These are phyloP conservation scores for Neopelma chrysocephalum DNA, from an alignment of 2,797 vertebrate genomes.

Conservation along the genomic window DNA sequence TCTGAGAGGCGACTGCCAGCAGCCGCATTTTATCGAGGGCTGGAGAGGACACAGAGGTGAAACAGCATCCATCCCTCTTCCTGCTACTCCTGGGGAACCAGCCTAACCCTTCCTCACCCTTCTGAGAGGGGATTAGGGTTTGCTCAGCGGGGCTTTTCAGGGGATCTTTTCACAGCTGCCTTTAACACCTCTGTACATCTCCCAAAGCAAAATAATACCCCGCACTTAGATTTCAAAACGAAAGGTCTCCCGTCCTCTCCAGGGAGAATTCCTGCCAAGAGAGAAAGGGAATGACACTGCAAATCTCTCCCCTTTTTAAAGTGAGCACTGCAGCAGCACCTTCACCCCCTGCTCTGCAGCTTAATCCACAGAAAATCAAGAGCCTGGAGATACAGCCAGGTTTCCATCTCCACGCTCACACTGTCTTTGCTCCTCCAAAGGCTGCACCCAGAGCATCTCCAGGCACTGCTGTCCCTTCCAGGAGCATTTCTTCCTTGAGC, in stretches of 20 bases:
- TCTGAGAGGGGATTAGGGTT: not conserved
- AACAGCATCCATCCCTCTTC: not conserved
- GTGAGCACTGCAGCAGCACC: not conserved
- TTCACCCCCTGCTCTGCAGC: not conserved
- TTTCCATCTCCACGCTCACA: fast-evolving
- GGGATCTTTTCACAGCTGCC: not conserved
- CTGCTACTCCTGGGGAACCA: not conserved
- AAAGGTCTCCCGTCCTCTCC: not conserved
- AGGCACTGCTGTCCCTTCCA: not conserved
- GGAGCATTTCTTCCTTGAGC: fast-evolving
- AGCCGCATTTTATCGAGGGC: fast-evolving
- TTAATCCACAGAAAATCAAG: not conserved
- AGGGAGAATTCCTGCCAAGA: not conserved
- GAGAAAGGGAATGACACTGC: not conserved
- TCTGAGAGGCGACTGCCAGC: not conserved
- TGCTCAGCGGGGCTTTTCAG: not conserved
- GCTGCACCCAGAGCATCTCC: not conserved
- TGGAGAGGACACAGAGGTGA: not conserved
- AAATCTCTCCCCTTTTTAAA: not conserved
- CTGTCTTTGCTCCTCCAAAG: not conserved
- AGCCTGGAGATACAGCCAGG: not conserved
- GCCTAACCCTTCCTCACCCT: not conserved
- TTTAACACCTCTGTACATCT: not conserved
- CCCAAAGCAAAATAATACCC: not conserved
- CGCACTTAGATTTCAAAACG: fast-evolving